Evolutionary conservation across 2,888 invertebrate genomes (phyloP).

Genomic region (Tanypteryx hageni): DNA sequence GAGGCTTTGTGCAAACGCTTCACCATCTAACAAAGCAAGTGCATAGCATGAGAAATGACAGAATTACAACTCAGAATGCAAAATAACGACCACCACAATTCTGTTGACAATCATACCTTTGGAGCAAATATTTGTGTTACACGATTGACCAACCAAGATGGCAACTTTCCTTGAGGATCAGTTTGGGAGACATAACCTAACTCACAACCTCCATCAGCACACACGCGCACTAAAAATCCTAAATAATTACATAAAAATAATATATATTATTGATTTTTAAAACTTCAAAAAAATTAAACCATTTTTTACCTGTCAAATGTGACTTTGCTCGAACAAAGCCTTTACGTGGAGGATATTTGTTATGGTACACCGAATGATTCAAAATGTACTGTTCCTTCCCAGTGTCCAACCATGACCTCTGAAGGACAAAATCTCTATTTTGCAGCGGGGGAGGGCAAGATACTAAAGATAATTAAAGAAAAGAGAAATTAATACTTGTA

Average conservation of each 20-base stretch:
- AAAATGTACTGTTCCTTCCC: slow-evolving; percentile 91
- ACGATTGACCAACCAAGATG: slow-evolving; percentile 93
- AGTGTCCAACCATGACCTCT: slow-evolving; percentile 93
- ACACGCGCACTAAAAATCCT: slow-evolving; percentile 83
- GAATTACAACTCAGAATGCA: background rate
- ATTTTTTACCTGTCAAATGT: slow-evolving; percentile 78
- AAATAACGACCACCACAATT: background rate
- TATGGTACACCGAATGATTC: slow-evolving; percentile 93
- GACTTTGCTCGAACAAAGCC: slow-evolving; percentile 85
- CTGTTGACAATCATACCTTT: slow-evolving; percentile 76
- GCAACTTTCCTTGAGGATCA: slow-evolving; percentile 91
- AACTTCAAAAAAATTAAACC: background rate
- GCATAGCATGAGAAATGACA: background rate
- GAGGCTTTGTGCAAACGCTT: slow-evolving; percentile 89
- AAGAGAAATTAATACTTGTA: background rate
- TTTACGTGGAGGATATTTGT: slow-evolving; percentile 89
- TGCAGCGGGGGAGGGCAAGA: slow-evolving; percentile 91
- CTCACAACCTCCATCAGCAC: slow-evolving; percentile 81
- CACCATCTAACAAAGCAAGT: slow-evolving; percentile 78
- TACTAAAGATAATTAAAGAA: slow-evolving; percentile 77
- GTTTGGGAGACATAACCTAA: slow-evolving; percentile 93
- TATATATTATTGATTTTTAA: background rate
- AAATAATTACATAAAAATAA: slow-evolving; percentile 70
- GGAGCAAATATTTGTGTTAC: slow-evolving; percentile 92
- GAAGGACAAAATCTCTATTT: slow-evolving; percentile 94